Base-by-base conservation (phyloP, 2,888 invertebrate species). In the Anticlea derivata region DNA sequence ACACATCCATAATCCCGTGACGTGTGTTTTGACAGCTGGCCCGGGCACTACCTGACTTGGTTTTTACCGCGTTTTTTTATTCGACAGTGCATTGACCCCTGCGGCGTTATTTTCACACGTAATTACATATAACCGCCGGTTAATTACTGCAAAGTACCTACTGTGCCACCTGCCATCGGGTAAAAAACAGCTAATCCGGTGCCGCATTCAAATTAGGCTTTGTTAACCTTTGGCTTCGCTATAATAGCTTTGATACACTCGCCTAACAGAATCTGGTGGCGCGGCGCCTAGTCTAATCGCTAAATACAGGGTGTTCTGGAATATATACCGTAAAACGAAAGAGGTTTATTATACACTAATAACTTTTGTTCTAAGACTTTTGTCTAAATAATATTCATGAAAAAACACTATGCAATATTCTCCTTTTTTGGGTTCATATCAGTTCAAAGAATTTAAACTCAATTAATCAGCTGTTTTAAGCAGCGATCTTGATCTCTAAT, bases 1-100 rank as follows among this genome's bases (percentile, higher is more conserved):
- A 82, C 79, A 81, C 80, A 83, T 86, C 79, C 74, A 86, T 86
- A 86, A 85, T 82, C 86, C 86, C 68, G 86, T 86, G 86, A 86
- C 86, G 86, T 80, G 72, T 82, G 78, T 83, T 86, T 83, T 86
- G 88, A 87, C 86, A 83, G 81, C 75, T 69, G 58, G 65, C 60
- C 73, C 71, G 71, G 66, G 63, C 73, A 50, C 48, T 55, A 54
- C 59, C 53, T 38, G 68, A 67, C 66, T 81, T 83, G 60, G 65
- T 84, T 85, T 80, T 80, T 85, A 69, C 73, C 47, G 58, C 55
- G 55, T 56, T 67, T 76, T n/a, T 78, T 78, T 78, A 61, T 61
- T 59, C 62, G 55, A 53, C 66, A 61, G 87, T 74, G 58, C 85
- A 77, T 72, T 70, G 82, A 82, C 80, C 86, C 67, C 54, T 65